Base-by-base conservation (phyloP, 2,797 vertebrate genomes). In the Girardinus metallicus region DNA sequence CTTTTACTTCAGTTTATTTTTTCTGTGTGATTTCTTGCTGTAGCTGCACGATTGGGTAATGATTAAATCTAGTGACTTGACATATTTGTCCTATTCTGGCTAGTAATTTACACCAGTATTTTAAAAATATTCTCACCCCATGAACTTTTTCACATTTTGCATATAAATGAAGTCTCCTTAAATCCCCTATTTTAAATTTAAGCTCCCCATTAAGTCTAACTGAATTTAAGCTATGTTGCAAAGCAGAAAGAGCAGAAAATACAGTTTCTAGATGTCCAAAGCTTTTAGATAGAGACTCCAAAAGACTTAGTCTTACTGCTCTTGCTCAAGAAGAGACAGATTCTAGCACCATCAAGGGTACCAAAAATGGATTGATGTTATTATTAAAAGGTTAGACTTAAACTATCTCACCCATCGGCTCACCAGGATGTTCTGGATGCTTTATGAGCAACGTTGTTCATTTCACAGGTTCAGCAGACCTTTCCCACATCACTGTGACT, bases 381-480 rank as follows among this genome's bases (percentile, higher is more conserved):
- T 34, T 70, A 11, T 72, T 43, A 60, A 74, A 34, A 57, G 34
- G 10, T 31, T 18, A 53, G 6, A 53, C 29, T 0, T 26, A 41
- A 71, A 31, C 44, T 16, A 12, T n/a, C 21, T 73, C 21, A 41
- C n/a, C 6, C 23, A 29, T 34, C 34, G 29, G 47, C 55, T 47
- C 29, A 57, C 29, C 29, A 74, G 34, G 2, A 74, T 46, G 29
- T 79, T 21, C 5, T 12, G 46, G 60, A 47, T 70, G 60, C 60
- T 68, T 23, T 73, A 18, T 71, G 46, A 68, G 71, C 23, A 11
- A 5, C 43, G 29, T 41, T 60, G 49, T 53, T 57, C 18, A 60
- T 21, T 72, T 80, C 73, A 51, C 49, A 21, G 9, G 51, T 77
- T 64, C 55, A 47, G 64, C 57, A 82, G 80, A 74, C 51, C 29